A percentile compares a stretch with the other conserved stretches of the same genome.
These are phyloP conservation scores for Zaprionus inermis DNA, from an alignment of 1,140 invertebrate genomes.

Conservation along the genomic window DNA sequence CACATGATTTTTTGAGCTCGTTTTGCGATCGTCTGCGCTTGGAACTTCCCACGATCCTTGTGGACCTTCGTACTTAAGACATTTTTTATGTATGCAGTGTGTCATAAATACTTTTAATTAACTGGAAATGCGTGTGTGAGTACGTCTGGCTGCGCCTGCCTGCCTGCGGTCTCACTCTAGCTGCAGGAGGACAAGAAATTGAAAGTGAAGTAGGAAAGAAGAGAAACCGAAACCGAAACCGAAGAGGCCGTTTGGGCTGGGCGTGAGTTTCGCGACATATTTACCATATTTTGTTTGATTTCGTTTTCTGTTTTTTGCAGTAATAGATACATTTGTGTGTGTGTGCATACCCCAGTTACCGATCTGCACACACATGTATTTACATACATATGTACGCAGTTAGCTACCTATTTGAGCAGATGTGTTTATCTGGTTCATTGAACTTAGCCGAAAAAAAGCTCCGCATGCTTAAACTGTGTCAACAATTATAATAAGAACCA, in stretches of 20 bases:
- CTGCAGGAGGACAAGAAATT: constrained; percentile 35
- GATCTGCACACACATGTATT: constrained; percentile 25
- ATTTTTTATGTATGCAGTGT: constrained; percentile 25
- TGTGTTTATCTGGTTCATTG: constrained; percentile 65
- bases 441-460: constrained; percentile 40
- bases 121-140: constrained; percentile 62
- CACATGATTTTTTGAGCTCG: constrained; percentile 43
- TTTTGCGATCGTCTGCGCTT: constrained; percentile 45
- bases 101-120: constrained; percentile 80
- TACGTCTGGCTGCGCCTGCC: constrained; percentile 16
- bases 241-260: constrained; percentile 11
- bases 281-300: constrained; percentile 71
- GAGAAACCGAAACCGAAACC: neutral
- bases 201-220: constrained; percentile 37
- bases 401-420: constrained; percentile 62
- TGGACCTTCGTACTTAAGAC: constrained; percentile 70
- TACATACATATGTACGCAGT: neutral
- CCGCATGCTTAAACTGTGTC: neutral
- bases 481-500: neutral
- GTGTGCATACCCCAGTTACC: constrained; percentile 38
- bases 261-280: constrained; percentile 66
- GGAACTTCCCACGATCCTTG: constrained; percentile 79
- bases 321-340: constrained; percentile 38
- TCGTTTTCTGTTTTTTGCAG: constrained; percentile 19
- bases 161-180: constrained; percentile 22